phyloP scores from a whole-genome alignment of 1,140 invertebrate genomes.

The Scaptomyza hsui region DNA sequence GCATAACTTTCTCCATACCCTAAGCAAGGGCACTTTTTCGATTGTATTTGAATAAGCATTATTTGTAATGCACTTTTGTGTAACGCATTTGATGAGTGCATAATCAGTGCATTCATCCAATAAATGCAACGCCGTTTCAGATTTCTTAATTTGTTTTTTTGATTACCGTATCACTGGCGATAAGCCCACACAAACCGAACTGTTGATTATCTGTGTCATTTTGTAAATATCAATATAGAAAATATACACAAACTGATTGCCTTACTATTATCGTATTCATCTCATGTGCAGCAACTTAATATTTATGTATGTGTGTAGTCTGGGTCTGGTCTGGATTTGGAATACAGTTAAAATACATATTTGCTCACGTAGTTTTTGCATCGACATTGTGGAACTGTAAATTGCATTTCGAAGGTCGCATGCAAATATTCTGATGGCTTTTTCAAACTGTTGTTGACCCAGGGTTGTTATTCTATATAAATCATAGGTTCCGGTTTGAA shows the following conservation, averaged over 20 bases:
- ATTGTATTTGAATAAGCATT: not conserved
- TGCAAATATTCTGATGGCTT: slow-evolving; percentile 29
- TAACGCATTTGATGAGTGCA: not conserved
- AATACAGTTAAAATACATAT: slow-evolving; percentile 27
- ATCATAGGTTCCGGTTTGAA: not conserved
- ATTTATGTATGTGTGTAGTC: slow-evolving; percentile 5
- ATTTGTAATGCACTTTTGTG: no score
- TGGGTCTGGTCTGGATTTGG: no score
- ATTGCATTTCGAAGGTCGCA: slow-evolving; percentile 53
- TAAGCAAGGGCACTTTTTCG: no score
- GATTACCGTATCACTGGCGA: slow-evolving; percentile 6
- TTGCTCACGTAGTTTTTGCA: slow-evolving; percentile 59
- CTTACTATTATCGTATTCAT: slow-evolving; percentile 2
- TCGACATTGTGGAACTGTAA: slow-evolving; percentile 60
- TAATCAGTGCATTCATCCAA: slow-evolving; percentile 32
- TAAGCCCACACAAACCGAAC: slow-evolving; percentile 16
- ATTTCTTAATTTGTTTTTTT: not conserved
- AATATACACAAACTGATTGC: not conserved
- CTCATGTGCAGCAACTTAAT: slow-evolving; percentile 12
- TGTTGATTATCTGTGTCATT: not conserved
- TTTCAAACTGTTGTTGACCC: not conserved
- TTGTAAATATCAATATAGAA: slow-evolving; percentile 8
- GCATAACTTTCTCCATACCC: no score
- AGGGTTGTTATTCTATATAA: not conserved
- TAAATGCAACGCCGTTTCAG: slow-evolving; percentile 23